Evolutionary conservation across 2,797 vertebrate genomes (phyloP), one percentile per base, ranked within the genome.

Genomic region (Emydoidea blandingii): DNA sequence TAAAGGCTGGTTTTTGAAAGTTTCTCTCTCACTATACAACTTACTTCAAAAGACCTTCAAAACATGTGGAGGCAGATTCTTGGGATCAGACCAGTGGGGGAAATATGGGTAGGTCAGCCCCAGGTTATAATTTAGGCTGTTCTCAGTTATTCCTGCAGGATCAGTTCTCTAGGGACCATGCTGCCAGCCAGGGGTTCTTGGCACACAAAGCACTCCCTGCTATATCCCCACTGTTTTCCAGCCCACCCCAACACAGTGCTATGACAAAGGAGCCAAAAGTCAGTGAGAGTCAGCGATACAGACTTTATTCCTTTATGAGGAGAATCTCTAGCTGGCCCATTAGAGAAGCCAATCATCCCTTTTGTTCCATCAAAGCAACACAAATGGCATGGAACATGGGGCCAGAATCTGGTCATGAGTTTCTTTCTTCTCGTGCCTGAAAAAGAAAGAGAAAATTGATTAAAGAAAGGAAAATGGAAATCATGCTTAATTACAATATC

Each of bases 391-490:
- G 53, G 12, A 87, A n/a, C 41, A 44, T 47, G 23, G 27, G 23
- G 72, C 72, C 37, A 76, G 41, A 44, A 47, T 47, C 41, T 50
- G 25, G 81, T 74, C 79, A 44, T 59, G 62, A 85, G 12, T 59
- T 78, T 59, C 65, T 41, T 57, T 53, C 44, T 59, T 84, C 49
- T 88, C 1, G 0, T 91, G 87, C 47, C 50, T 76, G 34, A 44
- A 12, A 53, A 34, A 49, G 65, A 80, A 68, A n/a, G 37, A 19
- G 0, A n/a, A 14, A 18, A 4, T 65, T 62, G 41, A 0, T 0
- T 44, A 56, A 47, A 76, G 23, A 44, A 44, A 25, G 41, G 44
- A 47, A 76, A 76, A 47, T 76, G 74, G 14, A 76, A 76, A 76
- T 47, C 14, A 76, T 76, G 44, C 12, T 47, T 44, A 72, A 19